Evolutionary conservation across 2,113 vertebrate species (phyloP).

Genomic region (Austrofundulus limnaeus): DNA sequence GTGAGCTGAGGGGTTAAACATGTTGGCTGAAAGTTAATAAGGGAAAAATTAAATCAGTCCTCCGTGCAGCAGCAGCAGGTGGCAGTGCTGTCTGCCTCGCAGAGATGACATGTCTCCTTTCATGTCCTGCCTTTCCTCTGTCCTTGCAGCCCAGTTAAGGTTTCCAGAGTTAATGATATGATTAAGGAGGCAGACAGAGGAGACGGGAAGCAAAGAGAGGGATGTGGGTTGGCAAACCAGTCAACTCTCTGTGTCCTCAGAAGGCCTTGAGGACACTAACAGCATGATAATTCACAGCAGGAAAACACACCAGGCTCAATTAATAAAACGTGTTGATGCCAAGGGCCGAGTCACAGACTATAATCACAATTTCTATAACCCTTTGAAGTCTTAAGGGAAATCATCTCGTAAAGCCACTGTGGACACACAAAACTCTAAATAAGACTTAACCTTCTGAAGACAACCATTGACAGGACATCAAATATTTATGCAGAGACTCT

Average conservation of each 20-base stretch:
- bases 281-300: background rate
- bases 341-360: background rate
- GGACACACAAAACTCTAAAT: conserved; percentile 8
- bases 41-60: conserved; percentile 21
- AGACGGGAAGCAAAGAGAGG: background rate
- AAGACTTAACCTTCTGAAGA: background rate
- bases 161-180: conserved; percentile 47
- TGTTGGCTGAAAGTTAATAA: conserved; percentile 26
- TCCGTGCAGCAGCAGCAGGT: conserved; percentile 28
- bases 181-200: conserved; percentile 35
- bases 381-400: conserved; percentile 12
- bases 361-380: conserved; percentile 6
- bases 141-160: conserved; percentile 40
- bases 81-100: conserved; percentile 5
- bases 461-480: background rate
- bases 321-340: background rate
- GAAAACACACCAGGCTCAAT: background rate
- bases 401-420: background rate
- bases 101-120: conserved; percentile 9
- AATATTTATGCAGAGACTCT: background rate
- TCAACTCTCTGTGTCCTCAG: conserved; percentile 5
- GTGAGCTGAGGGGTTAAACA: conserved; percentile 7
- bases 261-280: background rate
- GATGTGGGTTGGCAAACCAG: conserved; percentile 4
- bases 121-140: conserved; percentile 19